Evolutionary conservation across 23 tunicate genomes (phyloP).

Genomic region (Corella eumyota): DNA sequence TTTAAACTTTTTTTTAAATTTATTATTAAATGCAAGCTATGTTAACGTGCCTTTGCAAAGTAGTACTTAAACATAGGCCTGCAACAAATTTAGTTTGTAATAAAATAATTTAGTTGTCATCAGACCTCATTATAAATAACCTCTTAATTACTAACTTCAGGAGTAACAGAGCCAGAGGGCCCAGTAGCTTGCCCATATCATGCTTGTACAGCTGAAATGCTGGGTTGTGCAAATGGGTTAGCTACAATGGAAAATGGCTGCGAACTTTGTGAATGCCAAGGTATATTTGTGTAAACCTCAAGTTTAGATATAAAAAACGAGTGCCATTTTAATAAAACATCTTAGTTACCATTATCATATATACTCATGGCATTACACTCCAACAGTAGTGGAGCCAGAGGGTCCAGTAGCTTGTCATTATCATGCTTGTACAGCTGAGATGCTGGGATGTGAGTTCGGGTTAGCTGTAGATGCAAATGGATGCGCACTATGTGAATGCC

Average conservation of each 20-base stretch:
- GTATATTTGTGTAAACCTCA: background rate
- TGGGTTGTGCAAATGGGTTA: slow-evolving; percentile 16
- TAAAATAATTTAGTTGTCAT: no score
- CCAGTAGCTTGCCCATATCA: slow-evolving; percentile 18
- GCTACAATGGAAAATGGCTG: slow-evolving; percentile 28
- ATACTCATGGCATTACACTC: no score
- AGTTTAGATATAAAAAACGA: no score
- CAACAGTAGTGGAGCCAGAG: background rate
- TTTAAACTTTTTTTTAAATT: no score
- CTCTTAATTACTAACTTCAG: no score
- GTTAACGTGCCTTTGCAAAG: no score
- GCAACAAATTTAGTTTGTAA: no score
- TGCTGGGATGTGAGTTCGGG: slow-evolving; percentile 11
- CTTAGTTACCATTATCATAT: no score
- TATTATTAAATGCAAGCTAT: no score
- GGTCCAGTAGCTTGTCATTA: slow-evolving; percentile 8
- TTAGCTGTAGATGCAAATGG: slow-evolving; percentile 20
- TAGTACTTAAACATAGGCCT: no score
- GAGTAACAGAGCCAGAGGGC: background rate
- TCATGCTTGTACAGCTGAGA: slow-evolving; percentile 25
- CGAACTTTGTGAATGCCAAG: slow-evolving; percentile 34
- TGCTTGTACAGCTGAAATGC: slow-evolving; percentile 18
- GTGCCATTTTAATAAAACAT: no score
- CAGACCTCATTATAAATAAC: no score
- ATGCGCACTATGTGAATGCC: slow-evolving; percentile 25